Evolutionary conservation across 2,888 invertebrate genomes (phyloP), one percentile per base, ranked within the genome.

Genomic region (Eristalis pertinax): DNA sequence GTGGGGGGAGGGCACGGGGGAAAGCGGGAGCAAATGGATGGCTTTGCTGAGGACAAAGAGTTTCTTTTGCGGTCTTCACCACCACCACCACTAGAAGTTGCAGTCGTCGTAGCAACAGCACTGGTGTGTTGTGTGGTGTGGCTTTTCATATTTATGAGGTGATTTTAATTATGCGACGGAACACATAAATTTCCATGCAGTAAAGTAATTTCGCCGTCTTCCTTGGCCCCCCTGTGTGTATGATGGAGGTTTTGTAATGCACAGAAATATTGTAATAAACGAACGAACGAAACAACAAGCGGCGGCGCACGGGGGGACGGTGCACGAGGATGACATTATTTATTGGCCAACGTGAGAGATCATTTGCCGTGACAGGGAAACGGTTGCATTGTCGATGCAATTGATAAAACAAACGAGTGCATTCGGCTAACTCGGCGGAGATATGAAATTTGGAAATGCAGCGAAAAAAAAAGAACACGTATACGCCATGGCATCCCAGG

Each of bases 151-250:
- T 87, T 87, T 87, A 87, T 87, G 84, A 84, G 84, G 87, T 87
- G 87, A 84, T 87, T 84, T 84, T 87, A 87, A 87, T 87, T 87
- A 87, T 87, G 84, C 84, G 84, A 84, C 79, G 80, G 79, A 80
- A 80, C 76, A 87, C 87, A 87, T 87, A 84, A 87, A 87, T 87
- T 87, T 84, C 56, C 73, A 79, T 73, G 79, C 79, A 76, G 84
- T 65, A 74, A 79, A 84, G 79, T 84, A 84, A 87, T 87, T 87
- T 87, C 84, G 79, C 76, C 38, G 76, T 79, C 83, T 75, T 87
- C 75, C 38, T 60, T 80, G 62, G 76, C 38, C 77, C 26, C 26
- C 2, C 26, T 4, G 26, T 41, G 72, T 75, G 63, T 83, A 70
- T 70, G 75, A 67, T 79, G 22, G 58, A 24, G 26, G 78, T 76